phyloP scores from a whole-genome alignment of 2,113 vertebrate species.

The Sapajus apella region DNA sequence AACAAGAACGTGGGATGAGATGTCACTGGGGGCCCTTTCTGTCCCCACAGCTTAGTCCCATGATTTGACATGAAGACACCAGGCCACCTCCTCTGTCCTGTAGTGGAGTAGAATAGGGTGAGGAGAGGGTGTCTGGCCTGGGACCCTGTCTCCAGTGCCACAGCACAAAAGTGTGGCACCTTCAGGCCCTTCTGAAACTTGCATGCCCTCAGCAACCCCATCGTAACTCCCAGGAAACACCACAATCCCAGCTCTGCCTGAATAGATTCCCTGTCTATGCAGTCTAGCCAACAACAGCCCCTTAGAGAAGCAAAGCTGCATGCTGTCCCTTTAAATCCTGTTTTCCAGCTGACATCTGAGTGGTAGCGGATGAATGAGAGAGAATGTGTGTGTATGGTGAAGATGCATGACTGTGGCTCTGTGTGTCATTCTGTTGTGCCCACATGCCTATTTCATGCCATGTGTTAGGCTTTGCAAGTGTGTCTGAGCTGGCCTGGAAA shows the following conservation, averaged over 20 bases:
- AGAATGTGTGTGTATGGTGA: background rate
- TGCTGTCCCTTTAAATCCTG: background rate
- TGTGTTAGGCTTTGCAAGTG: background rate
- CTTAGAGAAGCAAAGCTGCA: background rate
- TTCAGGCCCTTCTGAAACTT: background rate
- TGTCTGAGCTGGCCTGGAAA: background rate
- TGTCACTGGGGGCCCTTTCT: background rate
- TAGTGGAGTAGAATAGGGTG: too few relatives aligned
- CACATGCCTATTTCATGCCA: background rate
- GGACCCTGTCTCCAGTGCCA: background rate
- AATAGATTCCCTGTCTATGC: background rate
- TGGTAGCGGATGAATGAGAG: background rate
- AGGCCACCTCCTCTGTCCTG: background rate
- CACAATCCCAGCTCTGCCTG: background rate
- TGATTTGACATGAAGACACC: background rate
- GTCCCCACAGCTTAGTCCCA: background rate
- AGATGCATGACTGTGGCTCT: accelerated
- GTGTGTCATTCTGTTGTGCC: background rate
- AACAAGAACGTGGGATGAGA: background rate
- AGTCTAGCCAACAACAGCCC: background rate
- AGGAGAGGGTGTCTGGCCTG: background rate
- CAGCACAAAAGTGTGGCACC: background rate
- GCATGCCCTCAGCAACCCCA: background rate
- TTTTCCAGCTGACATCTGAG: background rate
- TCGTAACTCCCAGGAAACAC: background rate